Base-by-base conservation (phyloP, 2,113 vertebrate species). In the Andinoacara biseriatus region DNA sequence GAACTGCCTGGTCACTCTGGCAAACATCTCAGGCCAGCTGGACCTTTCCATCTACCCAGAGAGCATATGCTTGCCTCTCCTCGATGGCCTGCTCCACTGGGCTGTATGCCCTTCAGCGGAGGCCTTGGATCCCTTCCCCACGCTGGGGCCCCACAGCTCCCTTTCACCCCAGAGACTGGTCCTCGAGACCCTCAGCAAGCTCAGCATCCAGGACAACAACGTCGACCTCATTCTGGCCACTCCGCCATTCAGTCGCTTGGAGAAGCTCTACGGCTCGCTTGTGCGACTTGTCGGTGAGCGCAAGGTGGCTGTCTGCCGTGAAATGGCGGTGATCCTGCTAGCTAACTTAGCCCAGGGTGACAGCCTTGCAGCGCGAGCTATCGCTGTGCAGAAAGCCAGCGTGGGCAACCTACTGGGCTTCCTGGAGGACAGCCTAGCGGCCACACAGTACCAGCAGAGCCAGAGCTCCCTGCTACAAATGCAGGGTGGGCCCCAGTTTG, bases 191-290 rank as follows among this genome's bases (percentile, higher is more conserved):
- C 98, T 99, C 94, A 99, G 98, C 95, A 99, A 99, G 95, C 97
- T 99, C 95, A 99, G 98, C 96, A 98, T 99, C 96, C 98, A 99
- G 96, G 98, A 99, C 96, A 98, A 97, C 97, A 99, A 99, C 22
- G 98, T 99, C 88, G 98, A 99, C 96, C 96, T 99, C 95, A 99
- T 99, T 90, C 96, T 99, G 26, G 98, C 98, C 57, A 99, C 98
- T 9, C 98, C 98, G 0, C 98, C 98, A 2, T 98, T 99, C 94
- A 97, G 97, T 94, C 98, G 98, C 80, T 78, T 99, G 95, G 98
- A 99, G 96, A 98, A 98, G 95, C 96, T 99, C 86, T 99, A 97
- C 87, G 96, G 98, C 95, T 97, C 97, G 40, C 95, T 99, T 91
- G 98, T 99, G 95, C 97, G 98, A 62, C 96, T 99, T 94, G 97